Evolutionary conservation across 2,113 vertebrate species (phyloP), one percentile per base, ranked within the genome.

Genomic region (Ptychochromis oligacanthus): DNA sequence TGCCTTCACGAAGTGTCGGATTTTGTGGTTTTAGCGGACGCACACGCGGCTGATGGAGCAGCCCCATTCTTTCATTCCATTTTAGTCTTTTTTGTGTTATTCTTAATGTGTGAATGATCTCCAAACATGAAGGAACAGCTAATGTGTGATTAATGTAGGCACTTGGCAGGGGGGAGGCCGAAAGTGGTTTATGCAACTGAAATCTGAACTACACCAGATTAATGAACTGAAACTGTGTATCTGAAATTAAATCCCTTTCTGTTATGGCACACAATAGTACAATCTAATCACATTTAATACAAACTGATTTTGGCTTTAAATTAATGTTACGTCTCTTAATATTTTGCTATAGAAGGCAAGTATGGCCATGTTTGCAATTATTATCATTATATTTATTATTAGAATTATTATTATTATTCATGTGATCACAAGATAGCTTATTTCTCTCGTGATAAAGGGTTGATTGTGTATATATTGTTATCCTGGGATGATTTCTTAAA

Each of bases 1-100:
- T 84, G 89, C 91, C 15, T 90, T 91, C 82, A 89, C 0, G 46
- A 1, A 10, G n/a, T 4, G 86, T 90, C 43, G 88, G 91, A 80
- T 2, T 2, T 70, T 62, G 13, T 2, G 4, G 0, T 0, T 20
- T 7, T 14, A 0, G 15, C 5, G 26, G 26, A 24, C 2, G 24
- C 24, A n/a, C 40, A 5, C n/a, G 1, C 2, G 3, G 36, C 22
- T 24, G 20, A 28, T 12, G 14, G 43, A 46, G 0, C 24, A 28
- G 24, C 34, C 3, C 18, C 6, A 11, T 20, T 24, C 61, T 43
- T 65, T n/a, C 1, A 38, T 2, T 43, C n/a, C 24, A 17, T 43
- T 43, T 65, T 65, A 65, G 36, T 13, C 0, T 43, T 43, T 15
- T 0, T 43, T 24, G 4, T 0, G 43, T 24, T 65, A 24, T 43